Evolutionary conservation across 1,140 invertebrate species (phyloP).

Genomic region (Subanguina moxae): DNA sequence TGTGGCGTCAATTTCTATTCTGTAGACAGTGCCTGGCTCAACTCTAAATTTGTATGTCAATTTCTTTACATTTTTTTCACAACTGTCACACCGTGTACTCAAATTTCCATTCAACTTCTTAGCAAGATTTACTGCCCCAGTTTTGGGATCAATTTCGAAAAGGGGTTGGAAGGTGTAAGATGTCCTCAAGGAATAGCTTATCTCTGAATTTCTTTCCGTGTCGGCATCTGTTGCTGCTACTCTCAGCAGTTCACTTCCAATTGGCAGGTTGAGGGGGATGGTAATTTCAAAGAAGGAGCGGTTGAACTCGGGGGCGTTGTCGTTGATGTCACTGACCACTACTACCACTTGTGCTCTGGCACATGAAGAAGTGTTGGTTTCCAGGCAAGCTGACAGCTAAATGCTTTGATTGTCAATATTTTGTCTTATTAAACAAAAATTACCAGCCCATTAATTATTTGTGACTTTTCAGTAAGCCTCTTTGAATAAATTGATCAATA

Average conservation of each 20-base stretch:
- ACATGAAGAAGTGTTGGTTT: constrained; percentile 32
- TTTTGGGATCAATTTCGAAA: constrained; percentile 39
- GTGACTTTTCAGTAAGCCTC: too few species aligned
- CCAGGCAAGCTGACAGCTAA: constrained; percentile 48
- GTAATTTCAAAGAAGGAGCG: constrained; percentile 3
- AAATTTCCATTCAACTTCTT: constrained; percentile 11
- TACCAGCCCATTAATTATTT: too few species aligned
- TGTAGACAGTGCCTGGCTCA: constrained; percentile 2
- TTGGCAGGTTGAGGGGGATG: not conserved
- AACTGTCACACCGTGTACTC: not conserved
- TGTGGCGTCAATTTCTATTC: constrained; percentile 11
- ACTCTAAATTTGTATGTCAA: not conserved
- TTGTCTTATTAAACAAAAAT: too few species aligned
- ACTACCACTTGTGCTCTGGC: constrained; percentile 31
- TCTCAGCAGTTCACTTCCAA: constrained; percentile 36
- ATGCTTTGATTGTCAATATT: constrained; percentile 4
- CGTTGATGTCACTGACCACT: constrained; percentile 44
- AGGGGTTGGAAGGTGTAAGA: constrained; percentile 6
- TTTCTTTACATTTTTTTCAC: not conserved
- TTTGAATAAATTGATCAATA: too few species aligned
- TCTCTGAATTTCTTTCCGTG: constrained; percentile 30
- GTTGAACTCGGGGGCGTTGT: constrained; percentile 41
- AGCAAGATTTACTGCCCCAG: constrained; percentile 29
- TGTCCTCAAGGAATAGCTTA: constrained; percentile 13
- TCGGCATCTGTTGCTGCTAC: constrained; percentile 42